A percentile compares a stretch with the other conserved stretches of the same genome.
phyloP scores from a whole-genome alignment of 2,797 vertebrate species.

The Ctenosaura bakeri region DNA sequence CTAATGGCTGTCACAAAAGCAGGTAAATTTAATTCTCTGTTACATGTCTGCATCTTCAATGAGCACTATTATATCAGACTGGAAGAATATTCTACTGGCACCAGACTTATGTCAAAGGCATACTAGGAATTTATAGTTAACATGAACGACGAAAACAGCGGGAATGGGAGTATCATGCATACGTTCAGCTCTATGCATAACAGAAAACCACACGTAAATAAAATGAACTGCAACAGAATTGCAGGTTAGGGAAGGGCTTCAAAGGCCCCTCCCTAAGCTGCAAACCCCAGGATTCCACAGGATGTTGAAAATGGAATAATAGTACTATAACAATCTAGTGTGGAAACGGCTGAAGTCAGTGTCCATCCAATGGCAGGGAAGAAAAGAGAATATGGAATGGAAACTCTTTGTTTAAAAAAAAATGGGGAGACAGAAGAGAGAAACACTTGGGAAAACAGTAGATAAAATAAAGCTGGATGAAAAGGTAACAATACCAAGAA shows the following conservation, averaged over 20 bases:
- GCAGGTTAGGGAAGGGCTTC: no score
- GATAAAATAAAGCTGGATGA: slow-evolving; percentile 70
- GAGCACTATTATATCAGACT: slow-evolving; percentile 43
- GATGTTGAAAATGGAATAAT: no score
- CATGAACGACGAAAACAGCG: slow-evolving; percentile 32
- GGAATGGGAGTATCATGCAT: slow-evolving; percentile 44
- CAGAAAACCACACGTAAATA: rapidly evolving
- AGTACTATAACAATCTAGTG: no score
- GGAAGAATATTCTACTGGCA: slow-evolving; percentile 60
- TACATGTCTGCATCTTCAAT: slow-evolving; percentile 68
- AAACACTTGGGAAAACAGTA: slow-evolving; percentile 63
- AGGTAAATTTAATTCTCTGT: slow-evolving; percentile 70
- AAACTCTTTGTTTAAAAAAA: background rate
- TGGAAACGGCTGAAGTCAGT: background rate
- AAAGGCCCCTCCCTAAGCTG: no score
- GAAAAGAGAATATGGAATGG: slow-evolving; percentile 35
- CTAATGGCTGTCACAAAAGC: slow-evolving; percentile 55
- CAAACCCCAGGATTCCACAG: no score
- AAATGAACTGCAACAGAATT: slow-evolving; percentile 24
- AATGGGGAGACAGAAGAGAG: slow-evolving; percentile 36
- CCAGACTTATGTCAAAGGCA: slow-evolving; percentile 43
- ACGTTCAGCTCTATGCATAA: slow-evolving; percentile 1
- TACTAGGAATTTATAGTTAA: slow-evolving; percentile 70
- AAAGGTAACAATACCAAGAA: slow-evolving; percentile 67
- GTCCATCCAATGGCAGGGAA: rapidly evolving